A percentile compares a stretch with the other conserved stretches of the same genome.
Conservation (phyloP, 2,797 vertebrate species). For the Oophaga sylvatica region DNA sequence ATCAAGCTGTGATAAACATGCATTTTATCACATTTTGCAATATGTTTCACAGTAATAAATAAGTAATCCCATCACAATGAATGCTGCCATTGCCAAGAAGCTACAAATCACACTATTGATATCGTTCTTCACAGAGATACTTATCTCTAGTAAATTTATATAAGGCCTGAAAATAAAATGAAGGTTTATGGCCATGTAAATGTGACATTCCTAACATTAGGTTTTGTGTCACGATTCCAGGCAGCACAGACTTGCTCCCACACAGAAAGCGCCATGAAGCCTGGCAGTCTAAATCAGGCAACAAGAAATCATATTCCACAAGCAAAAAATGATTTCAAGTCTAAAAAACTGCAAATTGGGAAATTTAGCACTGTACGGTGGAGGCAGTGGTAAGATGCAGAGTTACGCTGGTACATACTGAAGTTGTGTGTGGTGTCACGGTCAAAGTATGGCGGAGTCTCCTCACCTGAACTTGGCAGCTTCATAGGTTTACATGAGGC, state of each 20-base stretch:
- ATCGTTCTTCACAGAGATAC: background rate
- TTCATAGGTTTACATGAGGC: too few relatives aligned
- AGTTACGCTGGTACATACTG: too few relatives aligned
- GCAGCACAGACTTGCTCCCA: slow-evolving; percentile 46
- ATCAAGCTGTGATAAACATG: slow-evolving; percentile 34
- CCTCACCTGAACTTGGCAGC: too few relatives aligned
- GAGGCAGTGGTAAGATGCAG: too few relatives aligned
- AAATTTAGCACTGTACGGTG: background rate
- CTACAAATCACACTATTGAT: background rate
- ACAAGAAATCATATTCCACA: slow-evolving; percentile 30
- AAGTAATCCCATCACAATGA: slow-evolving; percentile 3
- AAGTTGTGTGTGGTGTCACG: too few relatives aligned
- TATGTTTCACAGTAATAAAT: slow-evolving; percentile 37
- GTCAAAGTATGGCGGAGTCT: too few relatives aligned
- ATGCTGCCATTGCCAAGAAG: background rate
- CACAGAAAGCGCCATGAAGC: slow-evolving; percentile 42
- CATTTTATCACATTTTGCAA: slow-evolving; percentile 35
- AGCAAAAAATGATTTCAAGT: background rate
- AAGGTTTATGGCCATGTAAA: background rate
- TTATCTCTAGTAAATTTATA: background rate
- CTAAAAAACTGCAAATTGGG: background rate
- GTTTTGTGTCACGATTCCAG: slow-evolving; percentile 29
- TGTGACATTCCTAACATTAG: slow-evolving; percentile 21
- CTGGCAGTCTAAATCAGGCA: slow-evolving; percentile 34
- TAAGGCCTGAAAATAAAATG: background rate